phyloP scores from a whole-genome alignment of 2,797 vertebrate species.

The Stomatorhinus walkeri region DNA sequence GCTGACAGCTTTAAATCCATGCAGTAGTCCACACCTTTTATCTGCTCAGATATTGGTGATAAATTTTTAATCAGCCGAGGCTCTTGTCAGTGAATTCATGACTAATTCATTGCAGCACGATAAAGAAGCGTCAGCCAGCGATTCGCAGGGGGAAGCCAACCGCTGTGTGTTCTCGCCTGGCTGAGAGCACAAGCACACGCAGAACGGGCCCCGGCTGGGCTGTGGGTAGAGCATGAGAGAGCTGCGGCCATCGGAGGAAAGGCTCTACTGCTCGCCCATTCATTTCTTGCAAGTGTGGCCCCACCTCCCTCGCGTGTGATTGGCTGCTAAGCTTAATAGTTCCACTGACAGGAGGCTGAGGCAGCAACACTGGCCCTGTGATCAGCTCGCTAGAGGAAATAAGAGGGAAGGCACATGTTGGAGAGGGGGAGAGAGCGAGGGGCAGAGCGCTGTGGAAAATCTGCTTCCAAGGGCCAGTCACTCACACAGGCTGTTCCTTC shows the following conservation, averaged over 20 bases:
- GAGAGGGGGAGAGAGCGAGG: conserved; percentile 21
- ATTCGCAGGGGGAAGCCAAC: conserved; percentile 6
- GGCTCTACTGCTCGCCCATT: conserved; percentile 40
- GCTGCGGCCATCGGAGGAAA: conserved; percentile 29
- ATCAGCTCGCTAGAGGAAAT: conserved; percentile 28
- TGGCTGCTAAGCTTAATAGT: conserved; percentile 53
- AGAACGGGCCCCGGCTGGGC: conserved; percentile 26
- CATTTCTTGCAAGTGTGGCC: conserved; percentile 62
- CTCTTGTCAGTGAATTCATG: conserved; percentile 29
- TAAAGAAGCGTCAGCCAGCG: conserved; percentile 13
- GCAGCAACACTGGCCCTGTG: conserved; percentile 43
- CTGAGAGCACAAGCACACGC: not conserved
- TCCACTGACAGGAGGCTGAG: conserved; percentile 48
- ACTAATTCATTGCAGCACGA: conserved; percentile 33
- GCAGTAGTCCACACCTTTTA: conserved; percentile 7
- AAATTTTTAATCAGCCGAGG: conserved; percentile 31
- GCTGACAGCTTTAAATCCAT: not conserved
- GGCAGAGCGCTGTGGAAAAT: conserved; percentile 21
- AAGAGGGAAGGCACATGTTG: conserved; percentile 14
- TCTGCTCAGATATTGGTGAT: conserved; percentile 28
- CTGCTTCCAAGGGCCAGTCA: not conserved
- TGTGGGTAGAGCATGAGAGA: conserved; percentile 19
- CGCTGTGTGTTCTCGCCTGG: not conserved
- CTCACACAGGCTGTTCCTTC: not conserved
- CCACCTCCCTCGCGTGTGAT: conserved; percentile 49